These are phyloP conservation scores for Parnassius glacialis DNA, from an alignment of 2,888 invertebrate species.

Conservation along the genomic window DNA sequence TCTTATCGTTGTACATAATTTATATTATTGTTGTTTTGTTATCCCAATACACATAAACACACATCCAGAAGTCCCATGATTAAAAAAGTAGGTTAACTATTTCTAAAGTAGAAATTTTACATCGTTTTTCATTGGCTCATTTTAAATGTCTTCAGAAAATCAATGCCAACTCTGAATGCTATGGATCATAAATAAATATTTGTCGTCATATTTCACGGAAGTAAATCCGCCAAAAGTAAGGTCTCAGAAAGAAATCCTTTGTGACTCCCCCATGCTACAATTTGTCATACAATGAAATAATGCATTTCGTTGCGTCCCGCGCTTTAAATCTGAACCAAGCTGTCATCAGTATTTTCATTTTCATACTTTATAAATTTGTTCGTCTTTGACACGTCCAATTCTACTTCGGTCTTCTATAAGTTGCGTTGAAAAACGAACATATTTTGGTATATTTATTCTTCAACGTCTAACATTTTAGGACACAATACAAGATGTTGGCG, in stretches of 20 bases:
- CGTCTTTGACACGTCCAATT: conserved; percentile 2
- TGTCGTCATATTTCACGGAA: conserved; percentile 2
- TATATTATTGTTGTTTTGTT: too few species aligned
- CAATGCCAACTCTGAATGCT: neutral
- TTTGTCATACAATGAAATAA: conserved; percentile 15
- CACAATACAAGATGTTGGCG: conserved; percentile 4
- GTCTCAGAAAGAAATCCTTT: conserved; percentile 10
- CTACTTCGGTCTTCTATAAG: neutral
- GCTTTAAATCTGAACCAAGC: conserved; percentile 1
- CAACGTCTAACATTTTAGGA: neutral
- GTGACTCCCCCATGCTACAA: conserved; percentile 9
- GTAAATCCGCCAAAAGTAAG: conserved; percentile 2
- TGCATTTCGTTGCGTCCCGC: neutral
- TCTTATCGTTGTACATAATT: too few species aligned
- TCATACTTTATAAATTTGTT: conserved; percentile 5
- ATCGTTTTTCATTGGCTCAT: too few species aligned
- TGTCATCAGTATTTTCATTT: conserved; percentile 21
- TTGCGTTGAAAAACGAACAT: neutral
- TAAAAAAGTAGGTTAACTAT: too few species aligned
- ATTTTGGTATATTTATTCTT: neutral
- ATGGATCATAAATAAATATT: conserved; percentile 9
- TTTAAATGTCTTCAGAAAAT: neutral
- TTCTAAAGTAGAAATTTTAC: too few species aligned
- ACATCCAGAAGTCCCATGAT: too few species aligned
- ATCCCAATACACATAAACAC: too few species aligned